These are phyloP conservation scores for Eulacestoma nigropectus DNA, from an alignment of 2,113 vertebrate genomes.

Conservation along the genomic window DNA sequence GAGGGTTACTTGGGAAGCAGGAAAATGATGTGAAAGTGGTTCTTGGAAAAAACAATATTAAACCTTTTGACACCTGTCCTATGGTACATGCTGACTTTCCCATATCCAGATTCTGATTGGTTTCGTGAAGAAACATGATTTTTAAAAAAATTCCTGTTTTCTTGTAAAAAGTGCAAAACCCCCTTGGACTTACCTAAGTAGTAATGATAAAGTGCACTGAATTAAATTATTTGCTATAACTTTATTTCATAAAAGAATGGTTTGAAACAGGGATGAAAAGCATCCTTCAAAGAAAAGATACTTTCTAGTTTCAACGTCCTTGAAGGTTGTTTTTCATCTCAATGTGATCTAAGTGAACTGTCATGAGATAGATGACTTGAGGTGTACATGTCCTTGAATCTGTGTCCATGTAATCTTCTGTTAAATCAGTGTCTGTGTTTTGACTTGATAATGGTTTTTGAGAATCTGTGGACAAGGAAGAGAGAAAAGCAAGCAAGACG, in stretches of 20 bases:
- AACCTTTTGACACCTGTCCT: not conserved
- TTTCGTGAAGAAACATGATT: not conserved
- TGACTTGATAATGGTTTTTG: not conserved
- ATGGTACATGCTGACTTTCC: not conserved
- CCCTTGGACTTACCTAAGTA: not conserved
- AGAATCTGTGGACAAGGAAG: not conserved
- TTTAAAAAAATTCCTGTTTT: not conserved
- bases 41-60: not conserved
- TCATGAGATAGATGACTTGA: not conserved
- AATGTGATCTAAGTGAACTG: not conserved
- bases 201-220: not conserved
- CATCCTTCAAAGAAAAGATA: not conserved
- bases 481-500: not conserved
- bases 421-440: not conserved
- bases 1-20: not conserved
- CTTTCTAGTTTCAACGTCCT: not conserved
- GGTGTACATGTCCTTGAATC: not conserved
- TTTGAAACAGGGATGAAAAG: not conserved
- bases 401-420: not conserved
- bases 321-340: not conserved
- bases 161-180: not conserved
- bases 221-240: not conserved
- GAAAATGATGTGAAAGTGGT: not conserved
- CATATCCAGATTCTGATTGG: not conserved
- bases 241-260: not conserved